Conservation (phyloP, 2,113 vertebrate species). For the Oryzias celebensis region DNA sequence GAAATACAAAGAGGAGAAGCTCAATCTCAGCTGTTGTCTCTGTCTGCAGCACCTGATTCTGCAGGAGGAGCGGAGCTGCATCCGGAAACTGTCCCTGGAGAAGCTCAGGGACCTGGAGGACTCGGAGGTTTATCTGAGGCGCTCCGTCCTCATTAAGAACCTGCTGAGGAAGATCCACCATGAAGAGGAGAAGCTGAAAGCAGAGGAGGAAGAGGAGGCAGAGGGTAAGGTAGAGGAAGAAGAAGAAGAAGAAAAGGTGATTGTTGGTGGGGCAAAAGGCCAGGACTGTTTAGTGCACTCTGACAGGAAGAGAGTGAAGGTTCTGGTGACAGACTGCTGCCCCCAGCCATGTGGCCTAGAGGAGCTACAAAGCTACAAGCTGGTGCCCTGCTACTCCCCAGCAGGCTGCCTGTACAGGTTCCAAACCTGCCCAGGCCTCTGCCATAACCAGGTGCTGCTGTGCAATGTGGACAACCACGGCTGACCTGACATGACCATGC, state of each 20-base stretch:
- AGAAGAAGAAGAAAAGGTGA: slow-evolving; percentile 69
- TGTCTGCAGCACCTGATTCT: slow-evolving; percentile 89
- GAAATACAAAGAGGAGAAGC: too few species aligned
- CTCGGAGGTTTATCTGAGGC: slow-evolving; percentile 91
- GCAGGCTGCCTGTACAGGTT: too few species aligned
- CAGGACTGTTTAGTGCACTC: neutral
- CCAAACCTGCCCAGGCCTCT: slow-evolving; percentile 81
- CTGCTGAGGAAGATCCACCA: slow-evolving; percentile 96
- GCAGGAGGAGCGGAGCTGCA: slow-evolving; percentile 94
- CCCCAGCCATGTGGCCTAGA: slow-evolving; percentile 85
- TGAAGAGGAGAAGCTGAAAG: slow-evolving; percentile 84
- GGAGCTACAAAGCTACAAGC: slow-evolving; percentile 87
- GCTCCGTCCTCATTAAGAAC: slow-evolving; percentile 99
- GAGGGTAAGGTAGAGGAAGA: slow-evolving; percentile 80
- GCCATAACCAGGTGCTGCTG: slow-evolving; percentile 86
- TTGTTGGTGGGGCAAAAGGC: slow-evolving; percentile 48
- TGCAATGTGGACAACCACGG: slow-evolving; percentile 89
- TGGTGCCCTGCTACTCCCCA: slow-evolving; percentile 87
- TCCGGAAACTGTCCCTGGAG: slow-evolving; percentile 94
- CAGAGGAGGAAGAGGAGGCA: slow-evolving; percentile 76
- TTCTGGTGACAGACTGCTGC: slow-evolving; percentile 90
- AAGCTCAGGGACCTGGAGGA: slow-evolving; percentile 97
- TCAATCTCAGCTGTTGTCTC: neutral
- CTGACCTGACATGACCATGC: slow-evolving; percentile 47
- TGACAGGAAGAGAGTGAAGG: slow-evolving; percentile 90